Percentiles rank a stretch among this genome's conserved stretches.
phyloP scores from a whole-genome alignment of 2,888 invertebrate species.

The Spialia ferax region DNA sequence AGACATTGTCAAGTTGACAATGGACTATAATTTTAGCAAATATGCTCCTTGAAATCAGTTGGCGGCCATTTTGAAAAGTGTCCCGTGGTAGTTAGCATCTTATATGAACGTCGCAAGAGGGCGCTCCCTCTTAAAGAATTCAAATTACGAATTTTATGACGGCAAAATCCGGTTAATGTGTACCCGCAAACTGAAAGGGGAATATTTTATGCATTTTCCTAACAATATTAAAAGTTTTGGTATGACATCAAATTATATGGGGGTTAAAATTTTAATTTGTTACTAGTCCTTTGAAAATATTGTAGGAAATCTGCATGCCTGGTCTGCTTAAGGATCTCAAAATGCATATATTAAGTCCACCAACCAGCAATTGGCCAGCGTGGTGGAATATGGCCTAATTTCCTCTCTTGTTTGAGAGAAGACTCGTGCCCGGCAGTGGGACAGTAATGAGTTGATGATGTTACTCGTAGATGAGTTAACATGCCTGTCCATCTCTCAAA shows the following conservation, averaged over 20 bases:
- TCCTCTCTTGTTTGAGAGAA: no score
- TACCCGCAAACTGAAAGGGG: slow-evolving; percentile 44
- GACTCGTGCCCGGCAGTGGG: no score
- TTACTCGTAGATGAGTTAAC: no score
- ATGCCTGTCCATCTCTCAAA: no score
- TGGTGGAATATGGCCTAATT: no score
- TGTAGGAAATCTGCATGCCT: no score
- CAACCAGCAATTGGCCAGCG: no score
- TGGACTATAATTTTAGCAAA: background rate
- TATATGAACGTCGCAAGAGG: slow-evolving; percentile 24
- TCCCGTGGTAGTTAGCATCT: slow-evolving; percentile 21
- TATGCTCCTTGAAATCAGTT: slow-evolving; percentile 17
- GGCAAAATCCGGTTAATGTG: slow-evolving; percentile 80
- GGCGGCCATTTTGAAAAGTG: slow-evolving; percentile 3
- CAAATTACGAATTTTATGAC: slow-evolving; percentile 83
- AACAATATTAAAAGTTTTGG: slow-evolving; percentile 29
- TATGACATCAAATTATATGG: slow-evolving; percentile 16
- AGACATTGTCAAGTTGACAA: background rate
- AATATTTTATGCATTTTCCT: slow-evolving; percentile 34
- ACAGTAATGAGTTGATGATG: no score
- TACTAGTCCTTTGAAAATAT: background rate
- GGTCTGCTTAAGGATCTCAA: no score
- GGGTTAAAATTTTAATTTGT: background rate
- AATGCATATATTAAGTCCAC: no score
- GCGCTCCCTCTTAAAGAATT: slow-evolving; percentile 73